Base-by-base conservation (phyloP, 2,113 vertebrate species). In the Trinectes maculatus region DNA sequence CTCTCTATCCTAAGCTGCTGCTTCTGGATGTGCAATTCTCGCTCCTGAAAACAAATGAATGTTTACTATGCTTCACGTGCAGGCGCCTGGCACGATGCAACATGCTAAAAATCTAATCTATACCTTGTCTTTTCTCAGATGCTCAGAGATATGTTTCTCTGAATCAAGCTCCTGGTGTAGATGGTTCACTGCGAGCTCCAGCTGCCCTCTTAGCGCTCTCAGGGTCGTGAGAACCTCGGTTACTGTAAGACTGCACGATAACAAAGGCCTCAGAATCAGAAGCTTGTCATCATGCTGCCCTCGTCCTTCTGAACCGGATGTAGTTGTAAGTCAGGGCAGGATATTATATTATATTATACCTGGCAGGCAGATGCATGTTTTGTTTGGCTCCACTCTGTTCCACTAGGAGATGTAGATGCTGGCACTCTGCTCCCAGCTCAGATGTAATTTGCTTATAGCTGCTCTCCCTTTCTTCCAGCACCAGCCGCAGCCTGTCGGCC, bases 261-360 rank as follows among this genome's bases (percentile, higher is more conserved):
- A 29, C 8, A 69, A 51, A 46, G 13, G 11, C 16, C 7, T 21
- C 25, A 44, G 11, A 8, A 42, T 44, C 3, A 62, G 12, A 59
- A 47, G 34, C 19, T 19, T 12, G 24, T 22, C 19, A 64, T 26
- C 24, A 48, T 18, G 25, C 43, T 39, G 39, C n/a, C 44, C 2
- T 13, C 25, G 18, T 52, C 8, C 34, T 13, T 40, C 3, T 25
- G 7, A 47, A 12, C 22, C 13, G 51, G 8, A 22, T 16, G 42
- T 40, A 24, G 22, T 16, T 42, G 15, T 8, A 61, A 22, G 1
- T 4, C 19, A 7, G 16, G 47, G 40, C 5, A 40, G 37, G 15
- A 21, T 53, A 16, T 22, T 13, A 8, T 68, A 95, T 94, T 92
- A 21, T 53, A 16, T 22, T 13, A 8, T 68, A 95, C 94, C 92